Base-by-base conservation (phyloP, 2,888 invertebrate species). In the Plemyria rubiginata region DNA sequence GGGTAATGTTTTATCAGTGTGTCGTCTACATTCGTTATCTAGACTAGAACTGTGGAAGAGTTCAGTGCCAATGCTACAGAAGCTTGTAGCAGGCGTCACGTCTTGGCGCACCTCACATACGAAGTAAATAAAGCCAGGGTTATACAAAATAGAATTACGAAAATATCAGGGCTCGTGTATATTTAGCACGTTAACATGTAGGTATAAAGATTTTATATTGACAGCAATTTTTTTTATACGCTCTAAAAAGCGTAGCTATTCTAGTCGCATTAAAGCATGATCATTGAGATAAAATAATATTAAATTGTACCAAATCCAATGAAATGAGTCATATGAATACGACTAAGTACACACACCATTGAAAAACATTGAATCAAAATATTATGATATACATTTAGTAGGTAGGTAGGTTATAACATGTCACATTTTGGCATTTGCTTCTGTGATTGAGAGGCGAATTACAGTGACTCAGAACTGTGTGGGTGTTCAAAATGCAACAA, bases 31-130 rank as follows among this genome's bases (percentile, higher is more conserved):
- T 80, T 80, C 86, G 87, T 89, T 86, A 89, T 89, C 91, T 85
- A 86, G 85, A 88, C 86, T 86, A 86, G 85, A 75, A 87, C 84
- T 86, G 87, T 77, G 74, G 82, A 84, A 78, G 81, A 86, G 86
- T 89, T 90, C 87, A 90, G 90, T 90, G 91, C 91, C 90, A 91
- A 90, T 88, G 88, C 78, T 88, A 86, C 77, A 81, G 81, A 81
- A 85, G 84, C 82, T 84, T 81, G 83, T 81, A 82, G 81, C 80
- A 78, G 78, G 86, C 88, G 91, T 90, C 88, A 88, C 82, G 85
- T 87, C 82, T 92, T 92, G 92, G 91, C 92, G 88, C 89, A 87
- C 82, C 84, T 81, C 81, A 73, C 86, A 77, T 75, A 72, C 76
- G 81, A 82, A 83, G 87, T 87, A 86, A 86, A 86, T 86, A 86